phyloP scores from a whole-genome alignment of 2,113 vertebrate species.

The Cettia cetti region DNA sequence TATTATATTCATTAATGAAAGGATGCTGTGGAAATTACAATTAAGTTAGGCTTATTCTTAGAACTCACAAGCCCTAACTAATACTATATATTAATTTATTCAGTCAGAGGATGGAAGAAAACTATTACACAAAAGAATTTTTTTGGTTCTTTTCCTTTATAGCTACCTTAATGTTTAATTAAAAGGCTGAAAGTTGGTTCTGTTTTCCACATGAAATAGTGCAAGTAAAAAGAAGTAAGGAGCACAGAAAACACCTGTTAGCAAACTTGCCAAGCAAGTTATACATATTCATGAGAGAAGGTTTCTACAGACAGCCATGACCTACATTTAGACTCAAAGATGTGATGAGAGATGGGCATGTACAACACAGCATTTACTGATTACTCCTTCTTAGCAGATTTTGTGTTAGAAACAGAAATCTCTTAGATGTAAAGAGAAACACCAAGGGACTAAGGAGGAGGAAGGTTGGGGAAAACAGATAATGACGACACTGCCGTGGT shows the following conservation, averaged over 20 bases:
- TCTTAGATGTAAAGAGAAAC: background rate
- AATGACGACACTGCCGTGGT: background rate
- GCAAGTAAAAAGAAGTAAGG: background rate
- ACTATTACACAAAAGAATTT: background rate
- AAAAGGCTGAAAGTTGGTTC: background rate
- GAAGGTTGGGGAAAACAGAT: background rate
- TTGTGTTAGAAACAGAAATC: background rate
- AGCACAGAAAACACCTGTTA: background rate
- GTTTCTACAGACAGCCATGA: background rate
- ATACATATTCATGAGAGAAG: background rate
- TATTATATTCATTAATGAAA: background rate
- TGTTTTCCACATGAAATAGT: background rate
- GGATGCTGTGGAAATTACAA: background rate
- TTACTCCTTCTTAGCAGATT: background rate
- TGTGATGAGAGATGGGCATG: background rate
- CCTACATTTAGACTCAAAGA: background rate
- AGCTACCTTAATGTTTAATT: background rate
- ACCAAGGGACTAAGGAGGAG: background rate
- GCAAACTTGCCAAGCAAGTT: background rate
- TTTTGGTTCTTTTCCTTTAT: background rate
- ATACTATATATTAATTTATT: background rate
- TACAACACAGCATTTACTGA: background rate
- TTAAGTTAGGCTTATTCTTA: background rate
- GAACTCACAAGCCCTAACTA: background rate
- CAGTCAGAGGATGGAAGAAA: background rate